Percentiles rank a stretch among this genome's conserved stretches.
Evolutionary conservation across 2,113 vertebrate species (phyloP).

Genomic region (Sorex araneus): DNA sequence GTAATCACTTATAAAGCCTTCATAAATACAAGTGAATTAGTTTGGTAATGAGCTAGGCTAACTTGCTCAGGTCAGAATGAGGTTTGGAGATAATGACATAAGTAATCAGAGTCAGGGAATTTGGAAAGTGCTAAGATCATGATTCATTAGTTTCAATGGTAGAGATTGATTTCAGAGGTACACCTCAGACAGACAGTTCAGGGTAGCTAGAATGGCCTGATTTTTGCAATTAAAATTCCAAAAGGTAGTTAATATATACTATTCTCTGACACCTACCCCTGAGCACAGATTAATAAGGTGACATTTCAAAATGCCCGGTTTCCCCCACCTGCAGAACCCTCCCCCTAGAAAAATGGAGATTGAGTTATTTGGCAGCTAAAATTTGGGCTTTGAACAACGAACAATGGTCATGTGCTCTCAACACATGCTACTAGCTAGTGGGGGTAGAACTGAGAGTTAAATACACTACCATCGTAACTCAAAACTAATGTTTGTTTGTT

Average conservation of each 20-base stretch:
- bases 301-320: too few species aligned
- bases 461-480: too few species aligned
- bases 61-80: constrained; percentile 1
- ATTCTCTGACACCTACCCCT: background rate
- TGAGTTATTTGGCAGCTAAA: background rate
- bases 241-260: background rate
- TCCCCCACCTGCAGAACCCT: too few species aligned
- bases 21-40: constrained; percentile 29
- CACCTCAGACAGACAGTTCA: background rate
- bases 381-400: background rate
- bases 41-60: constrained; percentile 10
- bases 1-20: background rate
- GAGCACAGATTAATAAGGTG: background rate
- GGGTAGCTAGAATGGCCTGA: background rate
- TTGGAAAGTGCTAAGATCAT: background rate
- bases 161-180: background rate
- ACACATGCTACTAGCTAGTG: too few species aligned
- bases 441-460: too few species aligned
- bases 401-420: too few species aligned
- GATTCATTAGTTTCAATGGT: constrained; percentile 12
- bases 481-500: too few species aligned
- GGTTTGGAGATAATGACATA: background rate
- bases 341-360: background rate
- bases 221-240: background rate
- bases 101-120: constrained; percentile 39